Evolutionary conservation across 2,797 vertebrate species (phyloP).

Genomic region (Malacoraja senta): DNA sequence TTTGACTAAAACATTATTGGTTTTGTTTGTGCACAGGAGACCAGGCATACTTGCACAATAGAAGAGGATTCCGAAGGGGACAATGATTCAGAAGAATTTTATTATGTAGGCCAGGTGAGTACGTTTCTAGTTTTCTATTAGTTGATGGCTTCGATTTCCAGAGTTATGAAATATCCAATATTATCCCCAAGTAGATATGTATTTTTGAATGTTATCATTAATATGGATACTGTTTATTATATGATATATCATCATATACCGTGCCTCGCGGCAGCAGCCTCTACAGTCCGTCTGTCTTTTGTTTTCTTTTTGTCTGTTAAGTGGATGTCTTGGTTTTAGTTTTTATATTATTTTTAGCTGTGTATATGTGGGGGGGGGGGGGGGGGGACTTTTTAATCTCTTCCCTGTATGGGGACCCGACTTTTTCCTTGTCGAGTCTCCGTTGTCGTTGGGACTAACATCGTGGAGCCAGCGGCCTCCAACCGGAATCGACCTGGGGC

Average conservation of each 20-base stretch:
- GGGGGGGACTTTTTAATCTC: too few relatives aligned
- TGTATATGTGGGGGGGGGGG: too few relatives aligned
- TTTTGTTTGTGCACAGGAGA: conserved; percentile 56
- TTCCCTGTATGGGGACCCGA: too few relatives aligned
- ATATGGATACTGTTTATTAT: not conserved
- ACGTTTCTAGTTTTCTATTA: not conserved
- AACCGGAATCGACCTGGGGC: too few relatives aligned
- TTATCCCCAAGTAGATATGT: not conserved
- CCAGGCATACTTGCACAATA: conserved; percentile 65
- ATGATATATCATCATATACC: not conserved
- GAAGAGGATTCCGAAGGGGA: conserved; percentile 85
- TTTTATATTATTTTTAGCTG: too few relatives aligned
- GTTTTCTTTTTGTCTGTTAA: too few relatives aligned
- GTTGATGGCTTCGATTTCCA: not conserved
- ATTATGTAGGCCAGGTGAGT: conserved; percentile 79
- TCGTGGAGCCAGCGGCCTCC: too few relatives aligned
- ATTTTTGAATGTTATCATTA: not conserved
- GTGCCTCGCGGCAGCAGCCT: too few relatives aligned
- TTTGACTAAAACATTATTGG: not conserved
- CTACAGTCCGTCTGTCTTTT: too few relatives aligned
- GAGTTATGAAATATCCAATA: not conserved
- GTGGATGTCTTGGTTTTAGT: too few relatives aligned
- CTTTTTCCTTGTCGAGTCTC: too few relatives aligned
- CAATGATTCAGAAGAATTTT: conserved; percentile 83
- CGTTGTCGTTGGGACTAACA: too few relatives aligned